Base-by-base conservation (phyloP, 2,797 vertebrate genomes). In the Trichosurus vulpecula region DNA sequence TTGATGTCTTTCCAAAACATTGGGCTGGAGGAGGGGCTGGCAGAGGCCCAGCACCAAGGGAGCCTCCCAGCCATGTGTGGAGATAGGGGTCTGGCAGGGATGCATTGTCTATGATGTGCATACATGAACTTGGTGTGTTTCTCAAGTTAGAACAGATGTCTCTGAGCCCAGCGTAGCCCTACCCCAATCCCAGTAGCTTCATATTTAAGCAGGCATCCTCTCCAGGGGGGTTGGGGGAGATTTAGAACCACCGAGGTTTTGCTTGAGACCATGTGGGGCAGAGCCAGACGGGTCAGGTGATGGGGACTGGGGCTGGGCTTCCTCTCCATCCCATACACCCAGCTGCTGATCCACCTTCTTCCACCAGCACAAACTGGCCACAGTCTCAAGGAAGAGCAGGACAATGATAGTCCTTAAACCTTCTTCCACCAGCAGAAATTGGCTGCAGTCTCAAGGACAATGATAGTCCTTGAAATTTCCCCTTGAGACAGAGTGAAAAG, bases 1-100 rank as follows among this genome's bases (percentile, higher is more conserved):
- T 52, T 52, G 90, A 90, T 54, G 90, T 54, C 53, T 54, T 90
- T 90, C 90, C 90, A 90, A 90, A 90, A 90, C 90, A 54, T 31
- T 31, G 52, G 53, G 53, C 90, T 31, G 90, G 90, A 54, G 51
- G 52, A n/a, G 29, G 90, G 30, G 52, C 51, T 52, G 53, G 51
- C 53, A 22, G 51, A 31, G 13, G 52, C 53, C 90, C 52, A 14
- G 29, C 12, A 19, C 52, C 53, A 54, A 31, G 51, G 52, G 90
- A 90, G 35, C 52, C 52, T 90, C 51, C 29, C 90, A 52, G 52
- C 90, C 90, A 90, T 54, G 51, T 90, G 90, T 31, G 30, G 31
- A 54, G 90, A 90, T 90, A 30, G 90, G 90, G 41, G 52, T 54
- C 35, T 87, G 74, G 74, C 74, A 87, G 41, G 74, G 41, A 87